These are phyloP conservation scores for Leucopsar rothschildi DNA, from an alignment of 2,113 vertebrate genomes.

Conservation along the genomic window DNA sequence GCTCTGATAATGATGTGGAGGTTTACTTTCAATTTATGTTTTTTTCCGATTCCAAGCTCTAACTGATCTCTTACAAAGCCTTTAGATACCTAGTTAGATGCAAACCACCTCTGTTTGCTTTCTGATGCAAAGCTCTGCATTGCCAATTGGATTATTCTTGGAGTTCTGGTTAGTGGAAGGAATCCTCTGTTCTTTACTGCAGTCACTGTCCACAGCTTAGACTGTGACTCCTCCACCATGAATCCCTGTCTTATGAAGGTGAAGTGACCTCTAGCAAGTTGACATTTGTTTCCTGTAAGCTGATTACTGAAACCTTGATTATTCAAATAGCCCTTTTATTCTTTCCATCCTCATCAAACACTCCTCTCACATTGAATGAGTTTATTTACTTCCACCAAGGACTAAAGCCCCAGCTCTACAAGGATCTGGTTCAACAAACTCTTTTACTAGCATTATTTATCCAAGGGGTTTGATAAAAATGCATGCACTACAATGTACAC, in stretches of 20 bases:
- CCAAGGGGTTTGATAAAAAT: neutral
- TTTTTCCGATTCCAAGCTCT: neutral
- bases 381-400: neutral
- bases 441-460: neutral
- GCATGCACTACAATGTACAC: fast-evolving
- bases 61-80: neutral
- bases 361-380: neutral
- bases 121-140: neutral
- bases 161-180: neutral
- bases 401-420: neutral
- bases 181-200: neutral
- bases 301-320: neutral
- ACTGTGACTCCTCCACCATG: neutral
- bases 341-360: neutral
- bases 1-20: neutral
- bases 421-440: neutral
- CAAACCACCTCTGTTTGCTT: neutral
- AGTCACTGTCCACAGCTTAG: neutral
- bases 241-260: neutral
- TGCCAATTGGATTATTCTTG: neutral
- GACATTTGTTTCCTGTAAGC: neutral
- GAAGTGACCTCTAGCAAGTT: neutral
- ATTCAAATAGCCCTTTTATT: neutral
- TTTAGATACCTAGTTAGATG: neutral
- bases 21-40: neutral